These are phyloP conservation scores for Zosterops pallidus DNA, from an alignment of 2,113 vertebrate genomes.

Conservation along the genomic window DNA sequence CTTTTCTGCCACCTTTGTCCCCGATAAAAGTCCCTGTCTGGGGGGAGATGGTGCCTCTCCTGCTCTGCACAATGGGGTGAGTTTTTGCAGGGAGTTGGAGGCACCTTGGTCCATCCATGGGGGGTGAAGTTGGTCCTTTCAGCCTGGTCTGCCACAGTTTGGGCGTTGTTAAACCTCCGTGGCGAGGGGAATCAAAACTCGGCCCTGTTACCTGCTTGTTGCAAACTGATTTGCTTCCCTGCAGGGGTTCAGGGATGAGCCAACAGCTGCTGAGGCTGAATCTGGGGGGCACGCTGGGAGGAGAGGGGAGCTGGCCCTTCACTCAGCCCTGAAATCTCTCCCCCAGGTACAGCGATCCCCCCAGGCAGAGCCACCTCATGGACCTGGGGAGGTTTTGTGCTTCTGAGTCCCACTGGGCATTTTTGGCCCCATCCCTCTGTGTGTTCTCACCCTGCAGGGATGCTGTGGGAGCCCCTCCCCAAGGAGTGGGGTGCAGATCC, in stretches of 20 bases:
- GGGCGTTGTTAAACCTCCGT: fast-evolving
- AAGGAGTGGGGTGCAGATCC: neutral
- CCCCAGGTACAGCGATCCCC: neutral
- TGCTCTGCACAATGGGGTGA: neutral
- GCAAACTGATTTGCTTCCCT: neutral
- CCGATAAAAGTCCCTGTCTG: neutral
- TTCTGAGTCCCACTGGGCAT: neutral
- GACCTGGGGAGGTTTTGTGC: neutral
- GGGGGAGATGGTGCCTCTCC: neutral
- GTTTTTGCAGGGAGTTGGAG: neutral
- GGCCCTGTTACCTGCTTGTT: neutral
- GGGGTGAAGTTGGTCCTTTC: neutral
- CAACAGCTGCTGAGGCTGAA: neutral
- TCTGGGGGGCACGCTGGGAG: neutral
- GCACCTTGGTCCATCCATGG: fast-evolving
- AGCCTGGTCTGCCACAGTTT: fast-evolving
- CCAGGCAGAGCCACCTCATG: fast-evolving
- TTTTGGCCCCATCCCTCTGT: neutral
- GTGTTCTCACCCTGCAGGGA: fast-evolving
- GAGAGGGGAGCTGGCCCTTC: neutral
- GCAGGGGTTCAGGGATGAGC: neutral
- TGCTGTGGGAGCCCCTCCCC: neutral
- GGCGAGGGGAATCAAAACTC: fast-evolving
- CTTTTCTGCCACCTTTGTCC: neutral
- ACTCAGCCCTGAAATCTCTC: neutral